Conservation (phyloP, 2,888 invertebrate species). For the Sipha maydis region DNA sequence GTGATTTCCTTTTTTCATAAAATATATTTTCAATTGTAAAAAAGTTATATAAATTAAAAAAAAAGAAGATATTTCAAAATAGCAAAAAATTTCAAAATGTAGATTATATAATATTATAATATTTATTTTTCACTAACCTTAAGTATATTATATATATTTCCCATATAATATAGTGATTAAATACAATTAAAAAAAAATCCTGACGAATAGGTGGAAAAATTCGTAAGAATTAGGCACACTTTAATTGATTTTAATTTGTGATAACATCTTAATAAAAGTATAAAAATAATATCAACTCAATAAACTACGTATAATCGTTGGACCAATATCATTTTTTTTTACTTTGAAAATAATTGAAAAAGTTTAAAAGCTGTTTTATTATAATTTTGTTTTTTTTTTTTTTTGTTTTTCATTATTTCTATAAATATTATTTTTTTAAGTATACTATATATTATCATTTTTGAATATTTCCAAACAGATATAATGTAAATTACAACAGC, state of each 20-base stretch:
- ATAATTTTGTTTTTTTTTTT: neutral
- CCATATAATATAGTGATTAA: neutral
- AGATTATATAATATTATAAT: too few species aligned
- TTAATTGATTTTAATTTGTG: neutral
- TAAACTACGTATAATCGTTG: neutral
- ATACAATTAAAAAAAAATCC: neutral
- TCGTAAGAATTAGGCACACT: too few species aligned
- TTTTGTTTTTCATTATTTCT: neutral
- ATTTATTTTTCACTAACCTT: neutral
- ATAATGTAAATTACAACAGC: neutral
- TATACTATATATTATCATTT: too few species aligned
- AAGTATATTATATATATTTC: neutral
- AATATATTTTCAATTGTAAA: neutral
- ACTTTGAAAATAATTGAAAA: conserved; percentile 22
- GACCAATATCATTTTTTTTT: neutral
- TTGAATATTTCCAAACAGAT: neutral
- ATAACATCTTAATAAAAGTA: neutral
- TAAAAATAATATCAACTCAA: conserved; percentile 25
- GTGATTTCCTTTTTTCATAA: neutral
- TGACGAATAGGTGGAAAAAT: neutral
- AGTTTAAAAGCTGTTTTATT: conserved; percentile 28
- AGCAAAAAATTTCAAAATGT: neutral
- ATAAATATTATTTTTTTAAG: neutral
- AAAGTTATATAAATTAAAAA: too few species aligned
- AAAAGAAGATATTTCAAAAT: neutral